Evolutionary conservation across 2,797 vertebrate genomes (phyloP).

Genomic region (Sebastolobus altivelis): DNA sequence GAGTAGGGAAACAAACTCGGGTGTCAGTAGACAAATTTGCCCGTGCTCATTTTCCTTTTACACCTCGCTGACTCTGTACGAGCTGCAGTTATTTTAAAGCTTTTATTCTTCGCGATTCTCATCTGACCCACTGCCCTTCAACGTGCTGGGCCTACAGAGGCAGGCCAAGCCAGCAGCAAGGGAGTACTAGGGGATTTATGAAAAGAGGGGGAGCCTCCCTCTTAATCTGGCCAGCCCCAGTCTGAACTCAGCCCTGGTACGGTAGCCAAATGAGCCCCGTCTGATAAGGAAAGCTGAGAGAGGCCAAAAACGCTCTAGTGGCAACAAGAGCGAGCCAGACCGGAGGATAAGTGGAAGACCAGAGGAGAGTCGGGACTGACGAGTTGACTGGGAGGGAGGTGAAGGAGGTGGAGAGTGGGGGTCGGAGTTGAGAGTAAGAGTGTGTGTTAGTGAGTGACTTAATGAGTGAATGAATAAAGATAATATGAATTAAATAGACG

Average conservation of each 20-base stretch:
- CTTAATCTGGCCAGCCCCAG: conserved; percentile 53
- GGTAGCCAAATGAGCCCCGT: conserved; percentile 71
- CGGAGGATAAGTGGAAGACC: conserved; percentile 55
- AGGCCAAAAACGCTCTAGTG: conserved; percentile 59
- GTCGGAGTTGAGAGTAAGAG: conserved; percentile 1
- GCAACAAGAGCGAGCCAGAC: conserved; percentile 31
- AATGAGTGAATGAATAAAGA: background rate
- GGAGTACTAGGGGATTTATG: conserved; percentile 30
- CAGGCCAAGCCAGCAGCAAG: conserved; percentile 52
- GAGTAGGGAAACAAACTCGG: conserved; percentile 26
- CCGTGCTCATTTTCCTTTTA: conserved; percentile 28
- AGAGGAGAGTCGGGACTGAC: conserved; percentile 33
- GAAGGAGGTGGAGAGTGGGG: background rate
- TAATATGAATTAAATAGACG: conserved; percentile 2
- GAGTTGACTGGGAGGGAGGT: conserved; percentile 7
- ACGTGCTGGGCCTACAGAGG: conserved; percentile 25
- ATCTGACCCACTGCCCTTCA: conserved; percentile 50
- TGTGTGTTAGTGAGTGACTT: conserved; percentile 9
- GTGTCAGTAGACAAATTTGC: conserved; percentile 25
- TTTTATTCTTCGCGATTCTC: conserved; percentile 23
- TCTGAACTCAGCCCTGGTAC: conserved; percentile 62
- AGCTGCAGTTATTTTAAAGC: conserved; percentile 9
- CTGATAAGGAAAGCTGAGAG: conserved; percentile 65
- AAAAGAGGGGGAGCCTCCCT: conserved; percentile 39
- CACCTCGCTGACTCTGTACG: conserved; percentile 18